Conservation (phyloP, 2,888 invertebrate genomes). For the Torymus auratus region DNA sequence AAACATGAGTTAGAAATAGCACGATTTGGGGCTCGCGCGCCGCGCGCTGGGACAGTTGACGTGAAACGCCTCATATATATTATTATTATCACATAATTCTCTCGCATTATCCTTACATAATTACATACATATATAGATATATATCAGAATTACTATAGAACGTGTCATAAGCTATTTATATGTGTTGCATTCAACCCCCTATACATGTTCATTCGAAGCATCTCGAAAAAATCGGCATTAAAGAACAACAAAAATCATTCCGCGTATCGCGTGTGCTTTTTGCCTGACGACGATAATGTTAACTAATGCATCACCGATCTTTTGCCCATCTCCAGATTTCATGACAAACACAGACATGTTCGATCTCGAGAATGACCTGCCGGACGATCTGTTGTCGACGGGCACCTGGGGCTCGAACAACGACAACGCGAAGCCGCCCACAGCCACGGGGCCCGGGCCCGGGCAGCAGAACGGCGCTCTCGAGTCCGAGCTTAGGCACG, state of each 20-base stretch:
- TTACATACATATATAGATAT: no score
- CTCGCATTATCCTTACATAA: no score
- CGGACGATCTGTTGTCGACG: conserved; percentile 88
- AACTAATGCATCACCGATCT: no score
- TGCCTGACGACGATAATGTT: no score
- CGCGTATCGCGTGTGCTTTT: no score
- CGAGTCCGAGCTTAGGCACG: conserved; percentile 79
- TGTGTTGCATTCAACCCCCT: conserved; percentile 46
- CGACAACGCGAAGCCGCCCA: conserved; percentile 85
- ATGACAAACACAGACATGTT: conserved; percentile 91
- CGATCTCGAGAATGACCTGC: conserved; percentile 93
- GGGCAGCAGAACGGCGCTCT: conserved; percentile 88
- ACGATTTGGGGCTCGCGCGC: no score
- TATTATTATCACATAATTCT: background rate
- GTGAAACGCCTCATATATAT: no score
- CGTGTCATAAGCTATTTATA: conserved; percentile 38
- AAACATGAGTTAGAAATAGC: no score
- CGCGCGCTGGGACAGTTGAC: no score
- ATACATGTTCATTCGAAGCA: conserved; percentile 47
- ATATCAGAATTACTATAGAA: background rate
- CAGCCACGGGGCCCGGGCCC: conserved; percentile 88
- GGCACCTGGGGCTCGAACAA: conserved; percentile 82
- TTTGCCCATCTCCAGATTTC: conserved; percentile 80
- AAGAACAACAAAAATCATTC: background rate
- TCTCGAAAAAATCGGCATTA: conserved; percentile 30